phyloP scores from a whole-genome alignment of 2,113 vertebrate species.

The Tetraodon nigroviridis region DNA sequence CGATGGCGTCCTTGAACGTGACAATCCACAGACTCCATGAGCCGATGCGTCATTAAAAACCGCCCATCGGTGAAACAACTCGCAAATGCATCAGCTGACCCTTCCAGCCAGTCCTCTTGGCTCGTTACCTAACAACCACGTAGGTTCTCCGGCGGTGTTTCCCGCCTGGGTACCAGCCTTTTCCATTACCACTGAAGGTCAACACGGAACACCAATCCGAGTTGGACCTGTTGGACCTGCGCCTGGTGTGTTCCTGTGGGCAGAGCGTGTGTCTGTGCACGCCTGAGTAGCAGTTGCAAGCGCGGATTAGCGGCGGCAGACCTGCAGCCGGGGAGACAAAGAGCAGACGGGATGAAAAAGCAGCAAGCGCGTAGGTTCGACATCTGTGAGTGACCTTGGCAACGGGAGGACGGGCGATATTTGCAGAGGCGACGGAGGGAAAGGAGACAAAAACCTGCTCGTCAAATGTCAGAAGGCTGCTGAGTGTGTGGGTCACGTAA shows the following conservation, averaged over 20 bases:
- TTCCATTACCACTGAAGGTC: constrained; percentile 62
- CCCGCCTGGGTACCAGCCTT: constrained; percentile 40
- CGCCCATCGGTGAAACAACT: constrained; percentile 3
- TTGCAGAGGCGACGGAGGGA: constrained; percentile 52
- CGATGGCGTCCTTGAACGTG: not conserved
- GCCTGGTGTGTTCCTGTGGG: constrained; percentile 30
- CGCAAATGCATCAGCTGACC: constrained; percentile 9
- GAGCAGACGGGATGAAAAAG: constrained; percentile 52
- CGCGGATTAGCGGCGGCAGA: constrained; percentile 42
- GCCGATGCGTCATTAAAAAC: not conserved
- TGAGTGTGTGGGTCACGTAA: constrained; percentile 38
- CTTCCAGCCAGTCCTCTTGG: constrained; percentile 1
- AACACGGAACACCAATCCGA: constrained; percentile 47
- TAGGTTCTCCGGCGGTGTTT: constrained; percentile 19
- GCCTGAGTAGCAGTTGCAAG: constrained; percentile 25
- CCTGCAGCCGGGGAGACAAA: constrained; percentile 40
- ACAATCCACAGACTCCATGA: too few species aligned
- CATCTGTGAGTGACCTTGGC: constrained; percentile 69
- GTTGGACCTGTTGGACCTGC: constrained; percentile 47
- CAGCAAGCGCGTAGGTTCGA: constrained; percentile 48
- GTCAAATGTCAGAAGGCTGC: constrained; percentile 53
- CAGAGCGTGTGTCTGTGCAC: constrained; percentile 8
- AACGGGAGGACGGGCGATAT: constrained; percentile 53
- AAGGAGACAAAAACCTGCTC: constrained; percentile 50
- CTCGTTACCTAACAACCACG: constrained; percentile 26